Conservation (phyloP, 2,113 vertebrate species). For the Perognathus longimembris region DNA sequence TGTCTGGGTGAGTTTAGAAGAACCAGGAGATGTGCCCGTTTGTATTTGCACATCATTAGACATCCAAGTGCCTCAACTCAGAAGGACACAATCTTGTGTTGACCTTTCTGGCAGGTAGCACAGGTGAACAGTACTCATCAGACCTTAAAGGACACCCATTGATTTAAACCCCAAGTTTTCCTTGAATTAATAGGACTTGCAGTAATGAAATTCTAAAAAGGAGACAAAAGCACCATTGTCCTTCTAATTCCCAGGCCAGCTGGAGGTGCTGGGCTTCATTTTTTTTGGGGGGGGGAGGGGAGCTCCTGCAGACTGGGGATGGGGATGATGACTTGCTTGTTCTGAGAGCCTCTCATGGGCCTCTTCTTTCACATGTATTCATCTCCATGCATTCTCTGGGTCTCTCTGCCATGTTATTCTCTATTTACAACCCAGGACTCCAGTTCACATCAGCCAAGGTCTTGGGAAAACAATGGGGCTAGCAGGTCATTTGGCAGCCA, state of each 20-base stretch:
- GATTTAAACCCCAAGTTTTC: not conserved
- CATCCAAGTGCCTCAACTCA: not conserved
- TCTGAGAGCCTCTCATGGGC: too few relatives aligned
- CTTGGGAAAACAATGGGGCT: not conserved
- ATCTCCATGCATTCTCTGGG: not conserved
- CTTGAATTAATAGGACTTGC: not conserved
- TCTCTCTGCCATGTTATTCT: not conserved
- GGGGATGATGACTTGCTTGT: accelerated
- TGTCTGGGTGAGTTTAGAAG: not conserved
- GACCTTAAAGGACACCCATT: not conserved
- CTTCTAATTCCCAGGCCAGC: not conserved
- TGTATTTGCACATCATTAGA: not conserved
- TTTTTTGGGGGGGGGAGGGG: not conserved
- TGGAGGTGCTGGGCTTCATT: not conserved
- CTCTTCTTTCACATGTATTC: not conserved
- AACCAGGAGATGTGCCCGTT: not conserved
- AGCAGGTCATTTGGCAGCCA: not conserved
- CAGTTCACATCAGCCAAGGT: not conserved
- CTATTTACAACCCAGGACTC: not conserved
- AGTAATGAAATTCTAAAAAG: not conserved
- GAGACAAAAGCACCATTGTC: not conserved
- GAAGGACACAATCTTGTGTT: not conserved
- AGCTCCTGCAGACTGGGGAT: not conserved
- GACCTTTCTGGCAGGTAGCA: too few relatives aligned
- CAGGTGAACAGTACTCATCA: not conserved